Percentiles rank a stretch among this genome's conserved stretches.
These are phyloP conservation scores for Drosophila fungiperda DNA, from an alignment of 2,888 invertebrate species.

Conservation along the genomic window DNA sequence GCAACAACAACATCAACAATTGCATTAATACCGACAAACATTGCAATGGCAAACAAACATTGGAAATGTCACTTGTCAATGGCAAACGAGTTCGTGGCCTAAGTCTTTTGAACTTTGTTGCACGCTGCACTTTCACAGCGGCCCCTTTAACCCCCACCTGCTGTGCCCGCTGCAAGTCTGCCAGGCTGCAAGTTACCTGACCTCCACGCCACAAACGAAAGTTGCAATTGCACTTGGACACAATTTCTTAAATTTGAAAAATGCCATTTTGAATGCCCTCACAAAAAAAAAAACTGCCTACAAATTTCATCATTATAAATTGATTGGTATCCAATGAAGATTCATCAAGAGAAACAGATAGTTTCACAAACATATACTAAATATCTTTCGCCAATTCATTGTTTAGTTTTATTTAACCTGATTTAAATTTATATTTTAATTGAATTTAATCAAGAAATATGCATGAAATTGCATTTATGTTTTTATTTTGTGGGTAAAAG, in stretches of 20 bases:
- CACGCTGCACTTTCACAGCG: conserved; percentile 55
- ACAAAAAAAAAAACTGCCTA: background rate
- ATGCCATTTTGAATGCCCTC: conserved; percentile 16
- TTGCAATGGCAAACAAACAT: conserved; percentile 38
- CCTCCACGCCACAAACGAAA: conserved; percentile 54
- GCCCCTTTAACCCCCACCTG: conserved; percentile 5
- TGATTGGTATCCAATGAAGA: background rate
- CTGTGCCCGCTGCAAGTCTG: conserved; percentile 3
- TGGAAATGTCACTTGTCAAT: conserved; percentile 67
- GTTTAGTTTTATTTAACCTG: background rate
- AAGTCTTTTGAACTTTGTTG: conserved; percentile 74
- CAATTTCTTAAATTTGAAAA: conserved; percentile 2
- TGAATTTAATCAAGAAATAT: background rate
- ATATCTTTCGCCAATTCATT: background rate
- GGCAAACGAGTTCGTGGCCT: conserved; percentile 72
- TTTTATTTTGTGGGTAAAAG: background rate
- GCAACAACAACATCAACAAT: background rate
- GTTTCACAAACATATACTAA: background rate
- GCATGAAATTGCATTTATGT: background rate
- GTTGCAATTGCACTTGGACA: conserved; percentile 42
- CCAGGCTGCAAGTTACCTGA: conserved; percentile 28
- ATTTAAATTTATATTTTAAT: background rate
- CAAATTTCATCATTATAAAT: background rate
- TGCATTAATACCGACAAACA: conserved; percentile 10
- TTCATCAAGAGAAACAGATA: background rate